Percentiles rank a stretch among this genome's conserved stretches.
These are phyloP conservation scores for Pollenia labialis DNA, from an alignment of 2,888 invertebrate species.

Conservation along the genomic window DNA sequence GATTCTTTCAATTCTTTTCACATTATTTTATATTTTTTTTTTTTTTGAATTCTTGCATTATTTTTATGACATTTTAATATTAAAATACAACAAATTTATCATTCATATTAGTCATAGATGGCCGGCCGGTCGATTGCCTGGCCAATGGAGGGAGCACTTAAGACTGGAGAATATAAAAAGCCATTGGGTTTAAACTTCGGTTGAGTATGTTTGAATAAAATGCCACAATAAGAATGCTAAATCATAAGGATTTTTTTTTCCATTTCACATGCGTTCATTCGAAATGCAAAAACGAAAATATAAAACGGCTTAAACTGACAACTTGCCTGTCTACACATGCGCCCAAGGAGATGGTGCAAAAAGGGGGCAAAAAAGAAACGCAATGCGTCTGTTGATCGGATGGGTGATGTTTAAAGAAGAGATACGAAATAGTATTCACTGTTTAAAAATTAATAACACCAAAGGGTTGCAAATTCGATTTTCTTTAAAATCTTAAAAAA, in stretches of 20 bases:
- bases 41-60: not conserved
- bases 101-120: slow-evolving; percentile 70
- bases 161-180: slow-evolving; percentile 23
- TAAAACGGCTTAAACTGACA: slow-evolving; percentile 62
- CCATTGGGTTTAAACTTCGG: slow-evolving; percentile 25
- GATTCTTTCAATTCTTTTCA: slow-evolving; percentile 48
- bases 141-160: slow-evolving; percentile 30
- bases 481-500: no score
- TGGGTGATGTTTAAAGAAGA: not conserved
- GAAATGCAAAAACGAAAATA: slow-evolving; percentile 52
- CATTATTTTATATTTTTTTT: not conserved
- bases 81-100: slow-evolving; percentile 56
- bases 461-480: no score
- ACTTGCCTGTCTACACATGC: slow-evolving; percentile 67
- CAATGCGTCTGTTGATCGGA: slow-evolving; percentile 3
- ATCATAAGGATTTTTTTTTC: slow-evolving; percentile 18
- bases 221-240: slow-evolving; percentile 42
- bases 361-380: slow-evolving; percentile 1
- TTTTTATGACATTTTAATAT: slow-evolving; percentile 43
- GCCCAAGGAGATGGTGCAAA: slow-evolving; percentile 42
- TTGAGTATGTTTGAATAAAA: slow-evolving; percentile 23
- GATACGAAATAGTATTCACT: not conserved
- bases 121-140: slow-evolving; percentile 47
- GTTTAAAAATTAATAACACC: not conserved
- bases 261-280: slow-evolving; percentile 36